A percentile compares a stretch with the other conserved stretches of the same genome.
Evolutionary conservation across 2,888 invertebrate species (phyloP).

Genomic region (Brachypalpus laphriformis): DNA sequence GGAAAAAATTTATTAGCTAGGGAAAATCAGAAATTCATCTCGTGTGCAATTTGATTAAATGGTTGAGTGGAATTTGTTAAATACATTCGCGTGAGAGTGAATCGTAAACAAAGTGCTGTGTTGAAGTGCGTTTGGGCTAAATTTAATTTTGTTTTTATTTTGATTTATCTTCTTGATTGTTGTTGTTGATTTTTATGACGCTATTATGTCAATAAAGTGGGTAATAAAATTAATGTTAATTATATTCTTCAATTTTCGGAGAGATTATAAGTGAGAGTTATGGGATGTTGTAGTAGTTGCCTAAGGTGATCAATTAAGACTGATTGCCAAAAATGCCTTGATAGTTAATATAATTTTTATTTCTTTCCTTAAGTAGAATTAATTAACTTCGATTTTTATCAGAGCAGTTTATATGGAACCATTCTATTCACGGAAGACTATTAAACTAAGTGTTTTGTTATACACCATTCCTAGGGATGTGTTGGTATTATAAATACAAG

Average conservation of each 20-base stretch:
- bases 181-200: neutral
- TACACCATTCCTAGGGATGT: neutral
- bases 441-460: neutral
- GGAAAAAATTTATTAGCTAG: neutral
- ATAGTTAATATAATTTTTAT: neutral
- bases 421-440: neutral
- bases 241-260: neutral
- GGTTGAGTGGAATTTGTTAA: neutral
- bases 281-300: neutral
- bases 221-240: constrained; percentile 9
- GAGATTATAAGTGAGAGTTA: neutral
- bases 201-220: constrained; percentile 12
- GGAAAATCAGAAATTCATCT: neutral
- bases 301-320: constrained; percentile 7
- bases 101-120: neutral
- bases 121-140: neutral
- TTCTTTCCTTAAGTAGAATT: neutral
- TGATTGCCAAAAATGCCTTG: neutral
- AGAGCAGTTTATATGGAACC: neutral
- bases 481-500: too few species aligned
- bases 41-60: constrained; percentile 11
- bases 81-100: constrained; percentile 10
- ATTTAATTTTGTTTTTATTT: neutral
- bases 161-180: neutral
- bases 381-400: neutral